phyloP scores from a whole-genome alignment of 2,888 invertebrate species.

The Diarsia rubi region DNA sequence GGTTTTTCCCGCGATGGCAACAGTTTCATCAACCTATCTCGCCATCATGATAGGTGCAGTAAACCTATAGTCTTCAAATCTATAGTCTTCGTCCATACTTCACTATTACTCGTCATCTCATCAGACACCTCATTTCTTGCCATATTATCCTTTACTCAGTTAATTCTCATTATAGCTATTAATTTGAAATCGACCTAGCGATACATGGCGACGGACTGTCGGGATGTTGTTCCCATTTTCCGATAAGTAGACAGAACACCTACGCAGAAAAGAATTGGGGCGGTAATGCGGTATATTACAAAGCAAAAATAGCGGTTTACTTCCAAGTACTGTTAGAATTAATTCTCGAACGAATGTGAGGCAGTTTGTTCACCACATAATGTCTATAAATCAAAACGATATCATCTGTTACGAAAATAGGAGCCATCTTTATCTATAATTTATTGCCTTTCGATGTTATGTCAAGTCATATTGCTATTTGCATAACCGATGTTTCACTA shows the following conservation, averaged over 20 bases:
- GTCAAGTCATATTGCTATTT: slow-evolving; percentile 39
- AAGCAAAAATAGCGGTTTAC: slow-evolving; percentile 41
- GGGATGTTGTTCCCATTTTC: slow-evolving; percentile 38
- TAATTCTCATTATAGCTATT: background rate
- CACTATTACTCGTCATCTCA: no score
- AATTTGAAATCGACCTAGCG: background rate
- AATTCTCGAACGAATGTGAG: slow-evolving; percentile 43
- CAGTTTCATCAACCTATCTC: background rate
- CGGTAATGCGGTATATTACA: slow-evolving; percentile 29
- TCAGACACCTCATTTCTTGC: no score
- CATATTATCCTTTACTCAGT: no score
- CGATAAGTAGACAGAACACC: slow-evolving; percentile 38
- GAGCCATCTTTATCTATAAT: slow-evolving; percentile 56
- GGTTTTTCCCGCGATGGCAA: background rate
- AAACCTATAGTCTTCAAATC: no score
- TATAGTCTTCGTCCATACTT: no score
- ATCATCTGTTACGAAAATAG: slow-evolving; percentile 63
- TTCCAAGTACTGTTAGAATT: slow-evolving; percentile 48
- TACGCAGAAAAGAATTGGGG: slow-evolving; percentile 35
- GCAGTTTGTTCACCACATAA: slow-evolving; percentile 49
- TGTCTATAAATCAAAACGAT: slow-evolving; percentile 58
- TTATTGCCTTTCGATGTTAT: slow-evolving; percentile 49
- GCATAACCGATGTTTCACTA: slow-evolving; percentile 16
- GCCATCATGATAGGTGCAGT: background rate
- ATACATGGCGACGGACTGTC: slow-evolving; percentile 37